Evolutionary conservation across 2,797 vertebrate genomes (phyloP).

Genomic region (Botia almorhae): DNA sequence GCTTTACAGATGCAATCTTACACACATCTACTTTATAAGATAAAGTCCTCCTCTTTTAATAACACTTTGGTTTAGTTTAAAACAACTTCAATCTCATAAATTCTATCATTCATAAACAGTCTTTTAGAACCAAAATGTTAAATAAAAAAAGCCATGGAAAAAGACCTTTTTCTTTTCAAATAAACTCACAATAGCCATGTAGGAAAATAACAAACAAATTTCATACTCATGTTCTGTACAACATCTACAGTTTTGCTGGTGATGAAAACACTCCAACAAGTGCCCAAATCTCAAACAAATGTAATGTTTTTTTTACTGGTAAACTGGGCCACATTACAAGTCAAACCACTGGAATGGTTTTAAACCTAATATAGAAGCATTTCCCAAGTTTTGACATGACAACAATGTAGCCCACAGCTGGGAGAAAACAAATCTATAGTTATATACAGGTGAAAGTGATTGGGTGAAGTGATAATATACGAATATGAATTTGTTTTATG

Average conservation of each 20-base stretch:
- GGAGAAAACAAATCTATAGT: conserved; percentile 25
- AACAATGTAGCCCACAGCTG: conserved; percentile 35
- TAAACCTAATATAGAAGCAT: too few relatives aligned
- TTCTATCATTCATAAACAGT: conserved; percentile 75
- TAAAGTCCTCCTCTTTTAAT: conserved; percentile 61
- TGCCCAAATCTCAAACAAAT: conserved; percentile 54
- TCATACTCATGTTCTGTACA: conserved; percentile 75
- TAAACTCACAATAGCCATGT: conserved; percentile 56
- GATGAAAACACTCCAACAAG: conserved; percentile 60
- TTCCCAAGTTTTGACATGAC: conserved; percentile 34
- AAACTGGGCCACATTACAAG: conserved; percentile 23
- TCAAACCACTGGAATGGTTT: conserved; percentile 40
- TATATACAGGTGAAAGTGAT: conserved; percentile 54
- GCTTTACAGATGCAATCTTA: conserved; percentile 67
- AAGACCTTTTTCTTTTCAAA: conserved; percentile 57
- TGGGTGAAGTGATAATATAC: conserved; percentile 37
- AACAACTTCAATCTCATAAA: conserved; percentile 72
- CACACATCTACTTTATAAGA: conserved; percentile 70
- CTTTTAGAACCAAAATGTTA: conserved; percentile 78
- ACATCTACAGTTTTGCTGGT: conserved; percentile 76
- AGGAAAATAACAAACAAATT: conserved; percentile 54
- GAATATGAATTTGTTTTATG: conserved; percentile 15
- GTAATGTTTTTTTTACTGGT: conserved; percentile 28
- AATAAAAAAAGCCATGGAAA: conserved; percentile 67
- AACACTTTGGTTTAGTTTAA: conserved; percentile 84